Evolutionary conservation across 2,113 vertebrate species (phyloP).

Genomic region (Myodes glareolus): DNA sequence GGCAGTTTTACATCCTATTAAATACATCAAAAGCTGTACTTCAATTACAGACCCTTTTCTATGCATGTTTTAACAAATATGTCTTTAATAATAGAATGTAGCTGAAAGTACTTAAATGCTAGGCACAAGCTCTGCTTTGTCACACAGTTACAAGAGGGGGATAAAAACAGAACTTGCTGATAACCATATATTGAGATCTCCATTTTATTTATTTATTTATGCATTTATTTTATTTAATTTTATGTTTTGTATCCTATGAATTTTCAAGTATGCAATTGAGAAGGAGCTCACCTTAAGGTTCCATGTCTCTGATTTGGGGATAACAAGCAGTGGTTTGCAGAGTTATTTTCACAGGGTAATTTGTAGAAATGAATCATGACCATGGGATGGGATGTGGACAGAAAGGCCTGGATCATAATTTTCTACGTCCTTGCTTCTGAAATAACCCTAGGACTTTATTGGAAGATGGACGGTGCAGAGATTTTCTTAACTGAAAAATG

Average conservation of each 20-base stretch:
- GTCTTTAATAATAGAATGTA: constrained; percentile 85
- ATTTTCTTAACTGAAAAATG: constrained; percentile 33
- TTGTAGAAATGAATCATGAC: constrained; percentile 78
- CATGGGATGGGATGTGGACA: constrained; percentile 53
- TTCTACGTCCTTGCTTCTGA: constrained; percentile 58
- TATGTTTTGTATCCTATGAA: constrained; percentile 18
- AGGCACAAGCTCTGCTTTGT: constrained; percentile 66
- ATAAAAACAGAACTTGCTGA: constrained; percentile 22
- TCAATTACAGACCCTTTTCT: constrained; percentile 88
- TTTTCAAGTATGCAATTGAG: constrained; percentile 60
- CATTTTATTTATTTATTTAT: background rate
- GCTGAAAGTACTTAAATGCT: constrained; percentile 82
- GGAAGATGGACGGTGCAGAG: background rate
- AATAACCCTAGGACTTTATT: constrained; percentile 14
- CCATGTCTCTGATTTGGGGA: background rate
- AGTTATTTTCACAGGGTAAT: constrained; percentile 73
- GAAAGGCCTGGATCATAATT: constrained; percentile 55
- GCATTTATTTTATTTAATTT: constrained; percentile 66
- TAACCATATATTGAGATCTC: constrained; percentile 60
- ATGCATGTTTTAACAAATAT: constrained; percentile 88
- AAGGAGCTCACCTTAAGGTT: constrained; percentile 49
- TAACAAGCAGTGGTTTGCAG: constrained; percentile 56
- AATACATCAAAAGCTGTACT: constrained; percentile 88
- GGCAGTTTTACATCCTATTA: constrained; percentile 88
- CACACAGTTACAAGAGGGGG: constrained; percentile 58